These are phyloP conservation scores for Troides aeacus DNA, from an alignment of 2,888 invertebrate species.

Conservation along the genomic window DNA sequence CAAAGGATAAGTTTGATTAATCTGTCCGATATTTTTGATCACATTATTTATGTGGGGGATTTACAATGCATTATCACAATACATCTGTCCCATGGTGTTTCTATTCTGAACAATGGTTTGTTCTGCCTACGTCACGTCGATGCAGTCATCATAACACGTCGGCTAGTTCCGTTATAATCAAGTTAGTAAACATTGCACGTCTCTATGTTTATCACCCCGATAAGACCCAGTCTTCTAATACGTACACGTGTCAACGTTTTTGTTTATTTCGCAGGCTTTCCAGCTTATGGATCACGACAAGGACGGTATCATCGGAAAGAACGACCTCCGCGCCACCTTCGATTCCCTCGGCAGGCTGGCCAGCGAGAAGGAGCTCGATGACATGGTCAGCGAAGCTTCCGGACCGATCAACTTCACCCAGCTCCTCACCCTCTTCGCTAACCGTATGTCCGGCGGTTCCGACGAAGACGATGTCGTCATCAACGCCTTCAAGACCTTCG, in stretches of 20 bases:
- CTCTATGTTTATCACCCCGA: slow-evolving; percentile 13
- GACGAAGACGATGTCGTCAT: slow-evolving; percentile 96
- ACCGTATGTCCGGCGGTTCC: slow-evolving; percentile 94
- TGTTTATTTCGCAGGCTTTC: slow-evolving; percentile 85
- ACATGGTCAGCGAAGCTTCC: slow-evolving; percentile 92
- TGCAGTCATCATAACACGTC: neutral
- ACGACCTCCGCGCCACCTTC: slow-evolving; percentile 94
- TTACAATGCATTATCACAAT: too few relatives aligned
- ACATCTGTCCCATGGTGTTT: too few relatives aligned
- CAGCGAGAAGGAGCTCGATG: slow-evolving; percentile 93
- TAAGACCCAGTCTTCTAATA: too few relatives aligned
- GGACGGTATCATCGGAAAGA: slow-evolving; percentile 93
- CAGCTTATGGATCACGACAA: slow-evolving; percentile 97
- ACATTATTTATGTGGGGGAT: too few relatives aligned
- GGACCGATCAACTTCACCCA: slow-evolving; percentile 98
- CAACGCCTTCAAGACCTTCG: slow-evolving; percentile 95
- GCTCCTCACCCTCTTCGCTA: slow-evolving; percentile 93
- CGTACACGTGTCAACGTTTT: neutral
- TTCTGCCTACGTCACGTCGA: slow-evolving; percentile 1
- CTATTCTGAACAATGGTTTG: slow-evolving; percentile 29
- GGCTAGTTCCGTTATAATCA: slow-evolving; percentile 29
- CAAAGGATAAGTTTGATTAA: too few relatives aligned
- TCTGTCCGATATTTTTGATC: too few relatives aligned
- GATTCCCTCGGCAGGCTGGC: slow-evolving; percentile 95
- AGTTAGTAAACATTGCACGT: slow-evolving; percentile 54